Evolutionary conservation across 2,888 invertebrate genomes (phyloP).

Genomic region (Deilephila elpenor): DNA sequence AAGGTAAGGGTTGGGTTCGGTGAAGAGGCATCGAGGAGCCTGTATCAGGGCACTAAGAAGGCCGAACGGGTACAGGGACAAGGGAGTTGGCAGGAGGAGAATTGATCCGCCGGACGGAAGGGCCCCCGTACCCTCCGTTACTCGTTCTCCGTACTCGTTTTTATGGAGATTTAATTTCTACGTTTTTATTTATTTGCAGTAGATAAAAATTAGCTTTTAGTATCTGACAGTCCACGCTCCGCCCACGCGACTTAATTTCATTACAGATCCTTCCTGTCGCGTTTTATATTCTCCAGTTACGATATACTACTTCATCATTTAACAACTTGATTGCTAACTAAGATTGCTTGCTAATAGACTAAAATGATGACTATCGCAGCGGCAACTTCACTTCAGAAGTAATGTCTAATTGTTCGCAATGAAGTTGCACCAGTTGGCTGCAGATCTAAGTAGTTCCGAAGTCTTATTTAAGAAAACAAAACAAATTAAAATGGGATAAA

Average conservation of each 20-base stretch:
- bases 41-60: no score
- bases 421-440: constrained; percentile 5
- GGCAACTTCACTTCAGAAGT: neutral
- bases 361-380: neutral
- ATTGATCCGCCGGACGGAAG: no score
- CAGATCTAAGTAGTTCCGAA: constrained; percentile 12
- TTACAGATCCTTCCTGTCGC: constrained; percentile 29
- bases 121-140: no score
- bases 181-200: constrained; percentile 43
- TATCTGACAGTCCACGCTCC: constrained; percentile 13
- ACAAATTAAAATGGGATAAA: constrained; percentile 23
- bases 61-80: no score
- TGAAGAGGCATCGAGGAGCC: no score
- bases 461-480: constrained; percentile 24
- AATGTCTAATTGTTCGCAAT: neutral
- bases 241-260: constrained; percentile 24
- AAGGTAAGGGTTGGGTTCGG: no score
- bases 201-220: constrained; percentile 30
- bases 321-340: neutral
- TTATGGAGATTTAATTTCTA: constrained; percentile 58
- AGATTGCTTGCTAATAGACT: neutral
- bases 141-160: no score
- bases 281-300: constrained; percentile 5
- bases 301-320: neutral
- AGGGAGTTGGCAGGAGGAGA: no score